Base-by-base conservation (phyloP, 2,888 invertebrate genomes). In the Zygothrica quintamaculata region DNA sequence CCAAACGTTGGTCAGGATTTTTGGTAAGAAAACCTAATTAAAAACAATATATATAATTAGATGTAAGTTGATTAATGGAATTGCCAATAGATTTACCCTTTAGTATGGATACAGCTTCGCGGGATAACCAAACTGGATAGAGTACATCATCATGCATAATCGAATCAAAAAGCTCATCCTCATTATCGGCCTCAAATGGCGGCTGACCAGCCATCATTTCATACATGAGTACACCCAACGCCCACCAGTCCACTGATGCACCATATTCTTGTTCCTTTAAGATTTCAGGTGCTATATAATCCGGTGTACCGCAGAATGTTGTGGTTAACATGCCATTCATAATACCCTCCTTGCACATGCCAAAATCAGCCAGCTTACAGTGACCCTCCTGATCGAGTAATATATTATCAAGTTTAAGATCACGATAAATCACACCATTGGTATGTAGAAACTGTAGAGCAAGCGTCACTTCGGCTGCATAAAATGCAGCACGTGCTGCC, bases 191-290 rank as follows among this genome's bases (percentile, higher is more conserved):
- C 93, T 99, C 99, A 92, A 99, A 99, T 9, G 99, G 99, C 60
- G 99, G 99, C 92, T 99, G 99, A 0, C 99, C 99, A 0, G 98
- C 99, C 97, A 99, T 96, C 99, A 99, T 99, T 93, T 99, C 99
- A 92, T 99, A 99, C 96, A 99, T 96, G 40, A 99, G 93, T 61
- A 99, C 99, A 48, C 99, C 99, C 74, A 99, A 93, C 67, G 99
- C 99, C 99, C 99, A 99, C 97, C 97, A 97, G 92, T 97, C 97
- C 60, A 97, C 97, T 66, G 96, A 95, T 26, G 96, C 95, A 0
- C 96, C 96, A 89, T 97, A 97, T 89, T 98, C 96, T 86, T 97
- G 93, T 92, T 98, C 98, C 91, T 98, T 97, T 57, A 98, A 93
- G 89, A 98, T 98, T 94, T 99, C 99, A 1, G 99, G 99, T 31